Percentiles rank a stretch among this genome's conserved stretches.
phyloP scores from a whole-genome alignment of 2,113 vertebrate genomes.

The Physeter macrocephalus region DNA sequence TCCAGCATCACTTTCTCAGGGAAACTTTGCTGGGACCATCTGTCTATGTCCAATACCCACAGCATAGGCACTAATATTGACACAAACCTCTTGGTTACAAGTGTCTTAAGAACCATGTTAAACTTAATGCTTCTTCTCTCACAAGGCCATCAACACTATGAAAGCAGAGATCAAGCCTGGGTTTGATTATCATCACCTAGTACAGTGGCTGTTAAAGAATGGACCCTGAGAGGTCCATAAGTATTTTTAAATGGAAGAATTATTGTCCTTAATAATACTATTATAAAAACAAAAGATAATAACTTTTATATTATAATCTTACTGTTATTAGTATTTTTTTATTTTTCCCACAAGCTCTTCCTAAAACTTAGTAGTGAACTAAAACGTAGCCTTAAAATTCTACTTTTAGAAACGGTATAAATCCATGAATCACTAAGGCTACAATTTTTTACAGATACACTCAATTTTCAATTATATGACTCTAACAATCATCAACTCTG shows the following conservation, averaged over 20 bases:
- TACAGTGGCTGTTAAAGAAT: neutral
- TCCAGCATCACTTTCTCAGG: neutral
- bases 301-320: neutral
- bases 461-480: neutral
- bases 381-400: neutral
- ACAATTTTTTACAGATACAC: neutral
- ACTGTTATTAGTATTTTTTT: neutral
- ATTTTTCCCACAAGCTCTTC: neutral
- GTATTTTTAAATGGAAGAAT: neutral
- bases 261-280: neutral
- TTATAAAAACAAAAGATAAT: neutral
- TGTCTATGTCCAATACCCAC: neutral
- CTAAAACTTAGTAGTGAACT: neutral
- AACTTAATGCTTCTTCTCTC: neutral
- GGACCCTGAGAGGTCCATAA: neutral
- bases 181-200: neutral
- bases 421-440: neutral
- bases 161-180: neutral
- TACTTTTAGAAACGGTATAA: neutral
- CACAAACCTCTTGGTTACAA: neutral
- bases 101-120: neutral
- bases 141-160: neutral
- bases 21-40: neutral
- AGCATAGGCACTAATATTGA: accelerated
- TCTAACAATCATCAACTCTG: neutral